Base-by-base conservation (phyloP, 1,140 invertebrate species). In the Spodoptera litura region DNA sequence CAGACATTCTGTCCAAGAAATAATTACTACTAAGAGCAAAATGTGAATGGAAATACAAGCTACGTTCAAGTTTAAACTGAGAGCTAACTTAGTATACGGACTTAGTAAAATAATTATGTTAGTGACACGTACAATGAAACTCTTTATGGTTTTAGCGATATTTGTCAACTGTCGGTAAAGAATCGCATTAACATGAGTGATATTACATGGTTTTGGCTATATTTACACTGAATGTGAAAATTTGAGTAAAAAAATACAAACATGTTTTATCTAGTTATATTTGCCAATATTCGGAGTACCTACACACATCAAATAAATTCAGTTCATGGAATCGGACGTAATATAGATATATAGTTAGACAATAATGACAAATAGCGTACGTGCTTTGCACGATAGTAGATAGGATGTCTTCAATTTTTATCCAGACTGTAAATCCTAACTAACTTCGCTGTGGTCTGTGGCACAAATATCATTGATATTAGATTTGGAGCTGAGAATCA, bases 41-140 rank as follows among this genome's bases (percentile, higher is more conserved):
- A 70, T 70, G 66, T 13, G 44, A 68, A 68, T 27, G 64, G 27
- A 70, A 53, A 70, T 70, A 70, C 66, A 31, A 68, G 44, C 44
- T 51, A 68, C 25, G 52, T 70, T 70, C 10, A 31, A 70, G 66
- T 70, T 70, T 68, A 52, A 53, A 53, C 66, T 53, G 66, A 31
- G 49, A 31, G 25, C 12, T 70, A 70, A 70, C 49, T 70, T 52
- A 51, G 20, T 8, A 12, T 38, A 44, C 4, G 44, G 20, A 25
- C 44, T 68, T 25, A 52, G 20, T 68, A 53, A 70, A 53, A 68
- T n/a, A 49, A 68, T 68, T 70, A 70, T 4, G 31, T 31, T 70
- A 70, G n/a, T 52, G 1, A 44, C 8, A 44, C 53, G 15, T 25
- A 35, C 10, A 4, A 31, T 20, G 51, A 25, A 20, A 70, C 53